Base-by-base conservation (phyloP, 2,888 invertebrate species). In the Dolichomitus sp. region DNA sequence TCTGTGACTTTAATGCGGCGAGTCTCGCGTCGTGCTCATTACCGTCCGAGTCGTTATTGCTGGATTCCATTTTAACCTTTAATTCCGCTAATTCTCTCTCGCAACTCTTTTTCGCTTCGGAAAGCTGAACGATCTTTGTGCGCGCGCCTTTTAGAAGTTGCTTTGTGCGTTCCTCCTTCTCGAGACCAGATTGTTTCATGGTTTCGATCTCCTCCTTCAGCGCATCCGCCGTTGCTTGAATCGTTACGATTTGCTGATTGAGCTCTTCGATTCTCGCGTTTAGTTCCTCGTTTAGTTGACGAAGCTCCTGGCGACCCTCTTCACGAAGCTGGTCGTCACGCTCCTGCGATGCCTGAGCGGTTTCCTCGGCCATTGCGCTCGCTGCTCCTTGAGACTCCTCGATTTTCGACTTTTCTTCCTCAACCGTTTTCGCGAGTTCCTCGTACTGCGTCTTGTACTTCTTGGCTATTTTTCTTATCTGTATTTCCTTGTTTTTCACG, bases 361-460 rank as follows among this genome's bases (percentile, higher is more conserved):
- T 92, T 86, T 95, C 95, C 3, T 94, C 92, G 74, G 80, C n/a
- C 0, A 94, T 94, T 42, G 95, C 95, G 33, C 95, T 91, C 76
- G 91, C 93, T 5, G 92, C 88, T 7, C 87, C 88, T 61, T 93
- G 95, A 3, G 94, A 93, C 85, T 95, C 95, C 87, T 95, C 96
- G 73, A 93, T 93, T 85, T 94, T 95, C 84, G 95, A 95, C 88
- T 95, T 96, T 63, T 95, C 95, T 87, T 96, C 96, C 85, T 96
- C 96, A 23, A 95, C 94, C 17, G 95, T 95, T 91, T 96, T 97
- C 0, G 95, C 94, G 23, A 97, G 94, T 87, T 98, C 98, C 91
- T 97, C 97, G 91, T 95, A 98, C 87, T 97, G 97, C 11, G 96
- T 96, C 93, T 98, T 99, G 92, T 99, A 99, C 90, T 98, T 98